phyloP scores from a whole-genome alignment of 2,888 invertebrate genomes.

The Phania funesta region DNA sequence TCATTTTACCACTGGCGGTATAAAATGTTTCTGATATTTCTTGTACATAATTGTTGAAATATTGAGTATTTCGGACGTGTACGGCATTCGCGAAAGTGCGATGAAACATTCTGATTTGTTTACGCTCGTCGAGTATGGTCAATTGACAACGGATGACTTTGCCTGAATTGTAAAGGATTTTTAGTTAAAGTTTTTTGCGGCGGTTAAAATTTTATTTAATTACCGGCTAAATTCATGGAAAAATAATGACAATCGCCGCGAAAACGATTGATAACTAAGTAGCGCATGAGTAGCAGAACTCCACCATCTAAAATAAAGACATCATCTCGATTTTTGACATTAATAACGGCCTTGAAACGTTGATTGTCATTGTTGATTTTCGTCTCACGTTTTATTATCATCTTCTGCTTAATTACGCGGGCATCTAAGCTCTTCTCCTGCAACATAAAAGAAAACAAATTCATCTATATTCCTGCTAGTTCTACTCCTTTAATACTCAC shows the following conservation, averaged over 20 bases:
- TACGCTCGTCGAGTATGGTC: slow-evolving; percentile 71
- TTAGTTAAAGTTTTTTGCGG: neutral
- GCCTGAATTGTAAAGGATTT: slow-evolving; percentile 49
- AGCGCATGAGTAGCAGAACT: slow-evolving; percentile 75
- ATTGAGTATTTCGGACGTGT: slow-evolving; percentile 73
- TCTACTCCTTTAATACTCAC: slow-evolving; percentile 66
- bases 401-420: slow-evolving; percentile 71
- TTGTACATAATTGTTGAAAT: slow-evolving; percentile 74
- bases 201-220: slow-evolving; percentile 6
- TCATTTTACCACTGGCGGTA: slow-evolving; percentile 72
- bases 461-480: neutral
- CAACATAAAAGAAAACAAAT: neutral
- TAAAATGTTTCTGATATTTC: slow-evolving; percentile 75
- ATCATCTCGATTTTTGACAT: slow-evolving; percentile 75
- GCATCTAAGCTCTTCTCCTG: slow-evolving; percentile 73
- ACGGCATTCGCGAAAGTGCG: slow-evolving; percentile 72
- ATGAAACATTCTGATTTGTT: slow-evolving; percentile 73
- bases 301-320: slow-evolving; percentile 76
- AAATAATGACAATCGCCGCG: slow-evolving; percentile 73
- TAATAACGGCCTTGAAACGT: slow-evolving; percentile 73
- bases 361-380: slow-evolving; percentile 74
- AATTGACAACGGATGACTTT: slow-evolving; percentile 73
- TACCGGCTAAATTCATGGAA: slow-evolving; percentile 75
- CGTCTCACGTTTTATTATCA: slow-evolving; percentile 73
- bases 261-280: slow-evolving; percentile 74